phyloP scores from a whole-genome alignment of 2,888 invertebrate species.

The Limenitis arthemis region DNA sequence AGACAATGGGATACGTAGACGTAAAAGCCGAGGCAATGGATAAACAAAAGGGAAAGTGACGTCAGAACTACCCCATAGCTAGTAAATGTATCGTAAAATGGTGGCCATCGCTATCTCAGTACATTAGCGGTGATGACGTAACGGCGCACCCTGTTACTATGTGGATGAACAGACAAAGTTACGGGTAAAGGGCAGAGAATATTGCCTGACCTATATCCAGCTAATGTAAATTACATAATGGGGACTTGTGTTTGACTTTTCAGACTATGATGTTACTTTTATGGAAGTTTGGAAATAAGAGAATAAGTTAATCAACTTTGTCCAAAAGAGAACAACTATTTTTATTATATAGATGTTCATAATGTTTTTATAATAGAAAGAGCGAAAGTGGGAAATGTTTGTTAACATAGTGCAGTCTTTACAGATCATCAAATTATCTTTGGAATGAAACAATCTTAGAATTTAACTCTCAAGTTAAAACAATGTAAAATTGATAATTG shows the following conservation, averaged over 20 bases:
- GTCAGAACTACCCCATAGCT: conserved; percentile 9
- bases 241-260: neutral
- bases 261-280: neutral
- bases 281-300: no score
- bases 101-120: conserved; percentile 5
- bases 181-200: conserved; percentile 15
- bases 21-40: conserved; percentile 6
- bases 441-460: no score
- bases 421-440: no score
- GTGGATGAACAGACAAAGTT: conserved; percentile 1
- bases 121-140: conserved; percentile 13
- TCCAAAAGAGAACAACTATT: no score
- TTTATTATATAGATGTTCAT: no score
- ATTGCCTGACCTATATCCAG: conserved; percentile 13
- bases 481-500: no score
- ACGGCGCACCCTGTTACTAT: conserved; percentile 19
- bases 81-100: conserved; percentile 6
- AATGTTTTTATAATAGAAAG: no score
- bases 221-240: conserved; percentile 1
- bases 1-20: neutral
- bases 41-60: conserved; percentile 20
- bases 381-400: no score
- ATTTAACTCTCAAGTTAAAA: no score
- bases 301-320: no score
- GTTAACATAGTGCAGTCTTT: no score